phyloP scores from a whole-genome alignment of 2,113 vertebrate genomes.

The Triplophysa siluroides region DNA sequence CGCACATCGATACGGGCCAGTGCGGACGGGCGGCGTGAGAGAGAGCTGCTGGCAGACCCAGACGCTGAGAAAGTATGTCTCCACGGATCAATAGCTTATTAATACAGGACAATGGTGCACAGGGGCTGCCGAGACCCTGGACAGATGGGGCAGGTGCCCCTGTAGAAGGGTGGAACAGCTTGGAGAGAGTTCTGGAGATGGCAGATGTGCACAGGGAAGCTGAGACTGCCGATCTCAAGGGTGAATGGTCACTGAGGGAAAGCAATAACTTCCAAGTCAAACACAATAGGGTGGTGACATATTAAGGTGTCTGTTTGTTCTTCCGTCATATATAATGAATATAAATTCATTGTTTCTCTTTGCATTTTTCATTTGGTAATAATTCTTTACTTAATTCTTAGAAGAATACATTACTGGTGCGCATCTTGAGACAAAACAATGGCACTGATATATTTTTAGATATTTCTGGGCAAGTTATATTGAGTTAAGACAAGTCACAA shows the following conservation, averaged over 20 bases:
- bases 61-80: slow-evolving; percentile 74
- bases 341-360: no score
- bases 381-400: no score
- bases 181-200: background rate
- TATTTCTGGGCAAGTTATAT: no score
- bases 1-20: slow-evolving; percentile 69
- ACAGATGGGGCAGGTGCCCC: slow-evolving; percentile 32
- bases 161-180: slow-evolving; percentile 16
- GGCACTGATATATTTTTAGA: no score
- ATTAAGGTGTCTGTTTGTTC: background rate
- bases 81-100: slow-evolving; percentile 76
- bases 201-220: background rate
- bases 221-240: slow-evolving; percentile 10
- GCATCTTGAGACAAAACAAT: no score
- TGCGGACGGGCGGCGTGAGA: slow-evolving; percentile 57
- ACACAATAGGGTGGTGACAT: slow-evolving; percentile 9
- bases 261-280: slow-evolving; percentile 28
- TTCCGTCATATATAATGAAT: background rate
- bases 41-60: slow-evolving; percentile 63
- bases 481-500: no score
- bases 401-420: no score
- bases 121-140: slow-evolving; percentile 19
- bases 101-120: slow-evolving; percentile 71
- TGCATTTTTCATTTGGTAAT: no score
- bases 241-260: slow-evolving; percentile 33